Conservation (phyloP, 2,888 invertebrate genomes). For the Oscheius onirici region DNA sequence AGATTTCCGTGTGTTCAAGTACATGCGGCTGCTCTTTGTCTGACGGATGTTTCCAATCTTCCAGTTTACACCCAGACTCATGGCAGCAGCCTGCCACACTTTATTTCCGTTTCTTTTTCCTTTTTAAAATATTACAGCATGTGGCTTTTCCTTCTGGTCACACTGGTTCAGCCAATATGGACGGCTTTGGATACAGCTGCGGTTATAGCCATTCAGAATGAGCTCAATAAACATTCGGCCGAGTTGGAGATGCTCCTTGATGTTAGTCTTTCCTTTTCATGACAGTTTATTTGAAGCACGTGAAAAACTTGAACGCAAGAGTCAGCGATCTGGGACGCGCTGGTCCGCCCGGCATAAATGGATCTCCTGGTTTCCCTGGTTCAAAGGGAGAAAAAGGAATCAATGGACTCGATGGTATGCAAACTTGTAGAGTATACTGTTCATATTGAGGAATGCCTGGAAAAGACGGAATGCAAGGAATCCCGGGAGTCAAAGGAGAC, state of each 20-base stretch:
- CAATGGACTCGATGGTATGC: constrained; percentile 43
- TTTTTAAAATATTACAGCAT: not conserved
- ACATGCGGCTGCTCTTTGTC: too few relatives aligned
- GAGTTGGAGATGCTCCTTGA: constrained; percentile 62
- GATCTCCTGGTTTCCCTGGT: constrained; percentile 58
- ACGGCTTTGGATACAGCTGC: constrained; percentile 59
- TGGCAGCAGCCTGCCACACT: too few relatives aligned
- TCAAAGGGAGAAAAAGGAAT: constrained; percentile 59
- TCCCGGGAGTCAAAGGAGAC: constrained; percentile 58
- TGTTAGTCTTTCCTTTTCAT: constrained; percentile 35
- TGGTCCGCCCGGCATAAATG: constrained; percentile 60
- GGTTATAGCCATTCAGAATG: constrained; percentile 61
- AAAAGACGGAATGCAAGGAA: constrained; percentile 58
- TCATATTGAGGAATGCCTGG: constrained; percentile 42
- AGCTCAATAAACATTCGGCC: constrained; percentile 58
- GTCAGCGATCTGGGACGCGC: constrained; percentile 56
- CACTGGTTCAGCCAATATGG: not conserved
- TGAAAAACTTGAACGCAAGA: constrained; percentile 58
- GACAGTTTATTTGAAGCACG: constrained; percentile 45
- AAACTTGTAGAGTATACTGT: not conserved
- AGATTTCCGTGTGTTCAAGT: too few relatives aligned
- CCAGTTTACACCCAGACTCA: too few relatives aligned
- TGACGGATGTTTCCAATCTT: too few relatives aligned
- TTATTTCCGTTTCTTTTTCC: too few relatives aligned
- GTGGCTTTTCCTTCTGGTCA: constrained; percentile 5